Evolutionary conservation across 2,888 invertebrate genomes (phyloP), one percentile per base, ranked within the genome.

Genomic region (Temnothorax ravouxi): DNA sequence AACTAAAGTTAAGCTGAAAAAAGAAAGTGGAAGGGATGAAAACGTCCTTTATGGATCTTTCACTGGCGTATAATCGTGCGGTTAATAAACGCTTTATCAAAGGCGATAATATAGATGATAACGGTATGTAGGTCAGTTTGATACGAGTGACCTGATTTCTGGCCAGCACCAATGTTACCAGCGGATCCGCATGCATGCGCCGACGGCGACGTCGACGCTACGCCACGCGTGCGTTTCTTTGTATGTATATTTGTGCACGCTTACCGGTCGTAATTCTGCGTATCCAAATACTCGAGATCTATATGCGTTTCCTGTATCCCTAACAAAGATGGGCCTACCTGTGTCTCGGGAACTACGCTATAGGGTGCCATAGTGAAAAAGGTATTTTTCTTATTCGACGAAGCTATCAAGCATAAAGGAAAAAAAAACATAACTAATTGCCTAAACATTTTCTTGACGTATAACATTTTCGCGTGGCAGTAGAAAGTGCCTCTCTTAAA

Each of bases 91-190:
- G 91, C 91, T 91, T 94, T 93, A 94, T 94, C 94, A 92, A 90
- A 91, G 87, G 89, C 91, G 94, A 94, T 94, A 94, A 93, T 92
- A 91, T 89, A 88, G 83, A 91, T 92, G 94, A 94, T 94, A 94
- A 93, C 89, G 88, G 90, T 92, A 94, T 94, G 94, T 94, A 93
- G 94, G 94, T 94, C 94, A 94, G 93, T 93, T 93, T 94, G 94
- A 94, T 94, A 94, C 92, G 92, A 93, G 89, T 93, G 94, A 94
- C 94, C 94, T 91, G 92, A 94, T 94, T 94, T 91, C 88, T 91
- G 87, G 85, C 88, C 88, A 88, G 85, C 87, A 85, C 87, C 71
- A 85, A 80, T 86, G 85, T 88, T 90, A 90, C 88, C 84, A 89
- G 86, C 86, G 87, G 90, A 89, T 91, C 89, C 86, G 90, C 90